Evolutionary conservation across 2,888 invertebrate genomes (phyloP), one percentile per base, ranked within the genome.

Genomic region (Plemyria rubiginata): DNA sequence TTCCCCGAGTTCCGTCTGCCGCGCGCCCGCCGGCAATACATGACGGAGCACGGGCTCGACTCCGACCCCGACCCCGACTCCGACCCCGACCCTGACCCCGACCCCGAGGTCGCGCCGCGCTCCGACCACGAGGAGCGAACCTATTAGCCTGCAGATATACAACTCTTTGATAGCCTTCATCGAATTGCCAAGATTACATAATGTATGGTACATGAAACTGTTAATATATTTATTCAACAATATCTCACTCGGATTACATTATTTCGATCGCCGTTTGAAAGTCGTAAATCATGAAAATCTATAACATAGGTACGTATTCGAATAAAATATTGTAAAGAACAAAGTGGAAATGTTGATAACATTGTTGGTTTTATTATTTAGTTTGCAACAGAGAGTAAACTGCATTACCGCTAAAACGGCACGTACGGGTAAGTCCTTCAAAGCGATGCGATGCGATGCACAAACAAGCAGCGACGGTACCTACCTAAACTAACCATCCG

Each of bases 1-100:
- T 68, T 85, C 60, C 88, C 88, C 0, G 70, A 75, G 70, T 79
- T 88, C 68, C 78, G 78, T 0, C 80, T 89, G 65, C 84, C 88
- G 16, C 65, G 64, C 52, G 62, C 72, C 16, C 78, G 86, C 12
- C 73, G 86, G 8, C 89, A 87, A 76, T 87, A 86, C 75, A 86
- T 84, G 82, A 52, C 45, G 64, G 60, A 70, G 66, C 13, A 71
- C 64, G 51, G 51, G 7, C 32, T 5, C 2, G 52, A 40, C 40
- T 5, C 16, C n/a, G 55, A 56, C 13, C 46, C 61, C 0, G 55
- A 29, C 2, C 6, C 56, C 13, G 55, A 68, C 38, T 15, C 49
- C 28, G 51, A 32, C 22, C 9, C 43, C n/a, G 61, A 56, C 40
- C 3, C 16, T 11, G 55, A 56, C 13, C 46, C 61, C 0, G 55